Conservation (phyloP, 2,888 invertebrate genomes). For the Apeira syringaria region DNA sequence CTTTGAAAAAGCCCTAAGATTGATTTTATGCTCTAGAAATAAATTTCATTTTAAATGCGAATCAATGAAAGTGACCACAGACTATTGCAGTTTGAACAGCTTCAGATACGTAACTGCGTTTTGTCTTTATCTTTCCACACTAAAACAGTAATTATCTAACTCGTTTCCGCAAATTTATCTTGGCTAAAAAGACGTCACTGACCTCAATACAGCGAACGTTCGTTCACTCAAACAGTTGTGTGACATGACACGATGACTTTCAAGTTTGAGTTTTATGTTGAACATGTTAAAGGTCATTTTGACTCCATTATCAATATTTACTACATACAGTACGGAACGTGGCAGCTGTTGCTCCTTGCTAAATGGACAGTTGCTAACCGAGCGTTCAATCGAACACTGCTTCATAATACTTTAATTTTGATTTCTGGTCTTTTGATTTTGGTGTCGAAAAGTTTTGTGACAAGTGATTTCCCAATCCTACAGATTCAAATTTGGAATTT, state of each 20-base stretch:
- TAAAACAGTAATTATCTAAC: slow-evolving; percentile 36
- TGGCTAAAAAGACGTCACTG: slow-evolving; percentile 71
- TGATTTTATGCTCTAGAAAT: no score
- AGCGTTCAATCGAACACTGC: slow-evolving; percentile 37
- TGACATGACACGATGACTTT: slow-evolving; percentile 2
- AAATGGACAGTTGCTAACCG: slow-evolving; percentile 48
- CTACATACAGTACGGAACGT: slow-evolving; percentile 35
- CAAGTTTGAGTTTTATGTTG: slow-evolving; percentile 8
- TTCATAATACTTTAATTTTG: slow-evolving; percentile 9
- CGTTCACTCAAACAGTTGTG: slow-evolving; percentile 41
- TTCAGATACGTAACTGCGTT: slow-evolving; percentile 20
- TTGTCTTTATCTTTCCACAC: slow-evolving; percentile 39
- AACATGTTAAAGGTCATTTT: slow-evolving; percentile 33
- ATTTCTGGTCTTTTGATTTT: not conserved
- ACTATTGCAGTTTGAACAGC: slow-evolving; percentile 41
- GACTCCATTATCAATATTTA: slow-evolving; percentile 13
- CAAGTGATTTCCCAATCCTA: slow-evolving; percentile 5
- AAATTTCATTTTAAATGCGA: no score
- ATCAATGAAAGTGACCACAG: slow-evolving; percentile 48
- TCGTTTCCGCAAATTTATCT: slow-evolving; percentile 63
- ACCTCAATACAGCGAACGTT: slow-evolving; percentile 60
- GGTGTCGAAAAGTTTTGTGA: slow-evolving; percentile 1
- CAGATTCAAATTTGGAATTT: slow-evolving; percentile 18
- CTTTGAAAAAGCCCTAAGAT: no score
- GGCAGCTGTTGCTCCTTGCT: slow-evolving; percentile 35